Base-by-base conservation (phyloP, 2,797 vertebrate species). In the Tragopan temminckii region DNA sequence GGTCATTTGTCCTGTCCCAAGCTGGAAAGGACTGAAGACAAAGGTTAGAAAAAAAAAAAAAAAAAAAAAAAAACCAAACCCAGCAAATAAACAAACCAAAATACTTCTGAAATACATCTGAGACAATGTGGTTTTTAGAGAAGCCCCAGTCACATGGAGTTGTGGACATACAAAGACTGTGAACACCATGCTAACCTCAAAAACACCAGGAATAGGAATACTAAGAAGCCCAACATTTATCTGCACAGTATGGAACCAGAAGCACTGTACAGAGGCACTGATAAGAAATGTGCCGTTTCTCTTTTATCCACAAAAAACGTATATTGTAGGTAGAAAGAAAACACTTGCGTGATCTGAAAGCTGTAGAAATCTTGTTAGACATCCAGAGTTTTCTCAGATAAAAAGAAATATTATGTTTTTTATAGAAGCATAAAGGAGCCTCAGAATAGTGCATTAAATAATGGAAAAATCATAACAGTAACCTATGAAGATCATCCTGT, bases 371-470 rank as follows among this genome's bases (percentile, higher is more conserved):
- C 45, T 45, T 53, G 12, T 70, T 93, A 35, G 11, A 11, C 16
- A 50, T 10, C 35, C 14, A 46, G 61, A 82, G 36, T 25, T 91
- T 93, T 80, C 53, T 50, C 50, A 69, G 27, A 40, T 75, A 38
- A 74, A 81, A 52, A 81, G 25, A 84, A 85, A 74, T 85, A 58
- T 13, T 58, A 7, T 0, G 1, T n/a, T 80, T 93, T 92, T 80
- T 68, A 68, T 11, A n/a, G 20, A 10, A 42, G 10, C 50, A 50
- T 55, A 23, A 52, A 71, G 33, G 1, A 62, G 9, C 58, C 53
- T 83, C 45, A 43, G 72, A 88, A 23, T 8, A 40, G 29, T 24
- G 20, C 27, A 58, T 83, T 91, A 88, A 94, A 89, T 71, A 87
- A 36, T 46, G n/a, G 69, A 80, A 80, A 50, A 59, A 63, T 72